Conservation (phyloP, 2,113 vertebrate species). For the Ailuropoda melanoleuca region DNA sequence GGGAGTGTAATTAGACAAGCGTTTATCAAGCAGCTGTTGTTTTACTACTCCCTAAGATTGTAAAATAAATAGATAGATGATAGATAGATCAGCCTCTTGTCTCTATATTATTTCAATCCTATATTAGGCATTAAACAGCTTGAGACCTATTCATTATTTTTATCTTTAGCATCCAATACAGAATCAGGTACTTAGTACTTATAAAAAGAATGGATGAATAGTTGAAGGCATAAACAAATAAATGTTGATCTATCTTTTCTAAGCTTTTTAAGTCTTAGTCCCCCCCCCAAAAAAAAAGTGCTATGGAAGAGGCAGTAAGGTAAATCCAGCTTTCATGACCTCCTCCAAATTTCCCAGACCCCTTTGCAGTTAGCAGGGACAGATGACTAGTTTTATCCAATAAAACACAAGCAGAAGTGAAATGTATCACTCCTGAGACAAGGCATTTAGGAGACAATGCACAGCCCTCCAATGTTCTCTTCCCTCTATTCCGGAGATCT, state of each 20-base stretch:
- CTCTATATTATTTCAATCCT: neutral
- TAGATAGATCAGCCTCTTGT: neutral
- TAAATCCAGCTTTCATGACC: neutral
- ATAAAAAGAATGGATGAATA: neutral
- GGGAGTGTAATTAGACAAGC: neutral
- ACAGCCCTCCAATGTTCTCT: neutral
- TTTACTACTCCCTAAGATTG: neutral
- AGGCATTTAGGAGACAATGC: neutral
- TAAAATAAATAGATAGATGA: neutral
- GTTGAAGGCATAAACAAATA: neutral
- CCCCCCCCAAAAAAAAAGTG: neutral
- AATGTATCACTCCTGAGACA: neutral
- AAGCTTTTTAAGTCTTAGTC: neutral
- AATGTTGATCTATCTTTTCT: neutral
- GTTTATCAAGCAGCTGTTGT: slow-evolving; percentile 9
- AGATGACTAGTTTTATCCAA: neutral
- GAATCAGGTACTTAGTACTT: neutral
- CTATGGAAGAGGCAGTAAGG: neutral
- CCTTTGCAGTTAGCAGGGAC: neutral
- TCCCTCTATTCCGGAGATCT: neutral
- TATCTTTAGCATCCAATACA: neutral
- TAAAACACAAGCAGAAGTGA: neutral
- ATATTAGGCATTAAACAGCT: neutral
- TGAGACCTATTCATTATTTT: neutral
- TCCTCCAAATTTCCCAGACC: neutral